Base-by-base conservation (phyloP, 2,888 invertebrate genomes). In the Parelbella ahira region DNA sequence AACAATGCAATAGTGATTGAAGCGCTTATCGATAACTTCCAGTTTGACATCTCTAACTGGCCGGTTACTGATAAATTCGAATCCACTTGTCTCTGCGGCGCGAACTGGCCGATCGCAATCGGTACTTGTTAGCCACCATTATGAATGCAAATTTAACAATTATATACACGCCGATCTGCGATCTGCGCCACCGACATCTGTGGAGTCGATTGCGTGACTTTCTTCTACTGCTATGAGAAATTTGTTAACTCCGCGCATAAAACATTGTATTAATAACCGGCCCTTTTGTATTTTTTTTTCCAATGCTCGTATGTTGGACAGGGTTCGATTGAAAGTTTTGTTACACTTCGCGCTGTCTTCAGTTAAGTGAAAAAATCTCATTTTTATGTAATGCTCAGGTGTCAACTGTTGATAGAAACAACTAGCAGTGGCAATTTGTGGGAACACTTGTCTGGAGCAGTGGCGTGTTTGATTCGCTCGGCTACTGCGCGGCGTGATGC, bases 131-230 rank as follows among this genome's bases (percentile, higher is more conserved):
- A 79, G 68, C 65, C 65, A 57, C 69, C 63, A 82, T 80, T 78
- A 82, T 77, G 62, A 68, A 80, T 81, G 80, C 71, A 79, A 82
- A 82, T 80, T 76, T 73, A 77, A 76, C 72, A 77, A 79, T 77
- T 78, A 75, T 68, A 68, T 66, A 68, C 61, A 47, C 44, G 50
- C 51, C 47, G 58, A 60, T 63, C 56, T 53, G 51, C 60, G 64
- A 66, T 55, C 52, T 48, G 41, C 47, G 47, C 46, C 48, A 58
- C 54, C 54, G 60, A 58, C 63, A 65, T 69, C 63, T 68, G 60
- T 57, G 36, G 45, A 44, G 32, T 15, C 49, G 60, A 60, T 74
- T 63, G 72, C 76, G 70, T 75, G 72, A 66, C 68, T 64, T 51
- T 50, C 25, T 41, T 47, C 52, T 32, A 24, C 24, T 7, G 46